Evolutionary conservation across 2,113 vertebrate genomes (phyloP), one percentile per base, ranked within the genome.

Genomic region (Xiphophorus maculatus): DNA sequence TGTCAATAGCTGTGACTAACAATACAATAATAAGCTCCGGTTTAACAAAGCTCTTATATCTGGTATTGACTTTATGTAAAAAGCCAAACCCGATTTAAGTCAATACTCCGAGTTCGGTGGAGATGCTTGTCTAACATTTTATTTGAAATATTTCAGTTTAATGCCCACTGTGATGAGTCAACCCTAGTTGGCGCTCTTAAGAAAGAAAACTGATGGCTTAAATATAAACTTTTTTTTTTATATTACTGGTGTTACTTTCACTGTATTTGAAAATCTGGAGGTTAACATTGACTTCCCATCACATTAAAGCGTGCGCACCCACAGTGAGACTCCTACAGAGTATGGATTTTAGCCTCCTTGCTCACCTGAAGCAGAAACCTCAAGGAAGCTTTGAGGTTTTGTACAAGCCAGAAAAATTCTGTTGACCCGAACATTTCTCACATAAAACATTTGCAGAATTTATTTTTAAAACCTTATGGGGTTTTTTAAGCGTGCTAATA

Each of bases 301-400:
- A 11, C n/a, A 27, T 17, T 15, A 72, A 40, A 64, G 35, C 44
- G 19, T 44, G 32, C 74, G 62, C 54, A 77, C 65, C 33, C 64
- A 63, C 62, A 27, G 54, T 61, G 33, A 17, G 29, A 82, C 76
- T 84, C 87, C 83, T 72, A 84, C 81, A 65, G 28, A 27, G 27
- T 70, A 87, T 85, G 69, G 80, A 84, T 85, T 76, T 60, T 27
- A 27, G 70, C 63, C 44, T 87, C 28, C 28, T 13, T 30, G 40
- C 48, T 79, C 29, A 42, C 66, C 69, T 58, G 5, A 77, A 82
- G 69, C 63, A 66, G 32, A 81, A 40, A 44, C 54, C 35, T 54
- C 17, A 28, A 64, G 63, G 28, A 63, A 25, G 63, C n/a, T 28
- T 15, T 9, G 61, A 54, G 14, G 30, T 66, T 61, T 37, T 29